Evolutionary conservation across 1,140 invertebrate species (phyloP), one percentile per base, ranked within the genome.

Genomic region (Venturia canescens): DNA sequence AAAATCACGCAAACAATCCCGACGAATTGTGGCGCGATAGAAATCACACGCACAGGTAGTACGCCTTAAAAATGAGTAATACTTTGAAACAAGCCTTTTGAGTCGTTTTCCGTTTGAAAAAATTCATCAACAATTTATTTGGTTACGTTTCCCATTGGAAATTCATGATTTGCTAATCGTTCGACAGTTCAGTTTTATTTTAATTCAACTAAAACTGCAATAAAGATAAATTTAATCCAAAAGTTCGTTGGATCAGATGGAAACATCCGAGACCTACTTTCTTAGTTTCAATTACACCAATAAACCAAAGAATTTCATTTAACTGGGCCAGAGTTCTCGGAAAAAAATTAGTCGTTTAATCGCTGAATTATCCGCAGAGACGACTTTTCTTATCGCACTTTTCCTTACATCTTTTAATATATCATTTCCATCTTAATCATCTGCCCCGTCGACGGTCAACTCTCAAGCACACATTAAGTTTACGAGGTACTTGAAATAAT

Each of bases 1-100:
- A 78, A 26, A 77, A 31, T 11, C 34, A 77, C 75, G 66, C 53
- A 66, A 60, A 69, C 44, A 85, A 82, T 71, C 84, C 86, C 9
- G 88, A 89, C 27, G 88, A 89, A 7, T 72, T 87, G 11, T 89
- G 88, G 88, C 85, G 84, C 44, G 88, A 88, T 53, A 82, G 88
- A 44, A 89, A 85, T 63, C 63, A 83, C 16, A 81, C 86, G 44
- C 86, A 87, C 84, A 89, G 88, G 88, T 89, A 85, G 27, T 18
- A 31, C 50, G 48, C 18, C 26, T 18, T 53, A 9, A n/a, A 11
- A 18, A n/a, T 57, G 18, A 57, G 1, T 21, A 2, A 57, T 18
- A 57, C 21, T 57, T 9, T 18, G 2, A 5, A 4, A 57, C 53
- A 53, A 53, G 11, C 3, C 31, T 3, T 7, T 34, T 34, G 3